Base-by-base conservation (phyloP, 2,113 vertebrate genomes). In the Oncorhynchus mykiss region DNA sequence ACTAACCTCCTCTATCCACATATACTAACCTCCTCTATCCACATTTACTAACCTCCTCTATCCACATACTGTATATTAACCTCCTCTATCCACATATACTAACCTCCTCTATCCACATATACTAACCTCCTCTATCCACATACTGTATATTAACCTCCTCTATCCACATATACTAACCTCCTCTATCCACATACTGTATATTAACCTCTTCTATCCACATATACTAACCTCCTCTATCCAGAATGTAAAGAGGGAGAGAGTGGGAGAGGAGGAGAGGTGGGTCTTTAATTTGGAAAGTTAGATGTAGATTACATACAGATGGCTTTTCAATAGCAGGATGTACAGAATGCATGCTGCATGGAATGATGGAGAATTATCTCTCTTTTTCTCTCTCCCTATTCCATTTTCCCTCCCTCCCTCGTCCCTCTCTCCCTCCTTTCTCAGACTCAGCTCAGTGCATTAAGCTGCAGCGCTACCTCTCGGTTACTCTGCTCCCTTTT, bases 231-330 rank as follows among this genome's bases (percentile, higher is more conserved):
- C 16, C 14, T 18, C 51, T 5, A 54, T 54, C 16, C 51, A 74
- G 80, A 29, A 87, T 87, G 84, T 84, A 86, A 83, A 22, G 83
- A 76, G 77, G 27, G 5, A 31, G 31, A 34, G 7, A 67, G 67
- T 31, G 29, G 16, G 18, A 45, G 31, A n/a, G 12, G 67, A 16
- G 31, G 27, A 20, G 83, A 85, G 79, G 80, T 81, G 82, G 79
- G 81, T 80, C 82, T 87, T 87, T 89, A 83, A 89, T 89, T 90
- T 91, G 86, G 87, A 91, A 92, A 90, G 83, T 89, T 90, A 88
- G 84, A 91, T 85, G 87, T 82, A 82, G 82, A 82, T 89, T 80
- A 88, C 87, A 89, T 82, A 88, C 87, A 88, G 87, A 79, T 86
- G 88, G 85, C 77, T 84, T 82, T 64, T 75, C 70, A 54, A 77